Evolutionary conservation across 2,113 vertebrate genomes (phyloP).

Genomic region (Pantherophis guttatus): DNA sequence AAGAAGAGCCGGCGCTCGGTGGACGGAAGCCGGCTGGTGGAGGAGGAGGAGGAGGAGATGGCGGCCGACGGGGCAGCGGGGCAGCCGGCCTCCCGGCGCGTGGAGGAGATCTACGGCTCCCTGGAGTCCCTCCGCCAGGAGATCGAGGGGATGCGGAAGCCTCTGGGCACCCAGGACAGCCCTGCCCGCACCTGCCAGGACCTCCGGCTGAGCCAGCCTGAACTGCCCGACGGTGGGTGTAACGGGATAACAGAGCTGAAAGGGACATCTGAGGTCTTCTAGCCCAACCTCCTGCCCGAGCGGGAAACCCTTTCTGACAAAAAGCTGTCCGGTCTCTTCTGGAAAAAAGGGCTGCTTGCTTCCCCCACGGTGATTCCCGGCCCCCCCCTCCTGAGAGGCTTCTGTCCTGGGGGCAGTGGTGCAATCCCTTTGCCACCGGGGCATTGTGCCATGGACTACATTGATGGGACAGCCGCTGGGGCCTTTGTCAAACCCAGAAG

Average conservation of each 20-base stretch:
- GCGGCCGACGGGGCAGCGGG: conserved; percentile 74
- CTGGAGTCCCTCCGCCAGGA: conserved; percentile 94
- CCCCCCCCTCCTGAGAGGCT: background rate
- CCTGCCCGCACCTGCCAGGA: conserved; percentile 97
- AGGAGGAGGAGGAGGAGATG: conserved; percentile 43
- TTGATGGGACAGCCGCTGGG: background rate
- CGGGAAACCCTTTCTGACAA: background rate
- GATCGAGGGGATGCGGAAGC: conserved; percentile 98
- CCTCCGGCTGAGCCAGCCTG: conserved; percentile 90
- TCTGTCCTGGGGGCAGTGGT: background rate
- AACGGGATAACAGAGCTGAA: fast-evolving
- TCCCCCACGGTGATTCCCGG: background rate
- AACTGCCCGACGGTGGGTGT: conserved; percentile 88
- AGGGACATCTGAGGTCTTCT: background rate
- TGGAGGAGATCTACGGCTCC: conserved; percentile 96
- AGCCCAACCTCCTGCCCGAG: too few species aligned
- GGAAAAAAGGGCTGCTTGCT: background rate
- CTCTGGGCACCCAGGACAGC: conserved; percentile 88
- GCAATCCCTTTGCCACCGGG: too few species aligned
- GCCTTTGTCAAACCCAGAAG: background rate
- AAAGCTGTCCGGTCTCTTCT: too few species aligned
- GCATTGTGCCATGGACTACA: fast-evolving
- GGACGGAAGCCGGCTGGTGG: conserved; percentile 84
- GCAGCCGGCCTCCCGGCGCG: conserved; percentile 90
- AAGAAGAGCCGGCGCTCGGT: conserved; percentile 84